Evolutionary conservation across 2,797 vertebrate species (phyloP), one percentile per base, ranked within the genome.

Genomic region (Gymnodraco acuticeps): DNA sequence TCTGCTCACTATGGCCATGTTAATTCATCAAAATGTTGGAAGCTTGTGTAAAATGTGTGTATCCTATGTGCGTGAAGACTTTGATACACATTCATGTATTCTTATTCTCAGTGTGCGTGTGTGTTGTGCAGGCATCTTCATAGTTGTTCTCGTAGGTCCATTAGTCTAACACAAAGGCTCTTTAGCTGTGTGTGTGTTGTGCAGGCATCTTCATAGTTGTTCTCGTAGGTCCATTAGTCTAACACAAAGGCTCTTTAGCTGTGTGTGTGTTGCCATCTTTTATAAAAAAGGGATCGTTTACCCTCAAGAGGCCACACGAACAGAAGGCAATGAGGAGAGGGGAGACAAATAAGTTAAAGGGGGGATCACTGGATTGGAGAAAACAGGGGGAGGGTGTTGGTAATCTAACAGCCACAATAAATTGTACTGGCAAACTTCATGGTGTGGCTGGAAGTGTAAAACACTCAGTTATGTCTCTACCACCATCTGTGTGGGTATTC

Each of bases 281-380:
- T 38, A 27, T 62, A 83, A 78, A 87, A 75, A 78, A 54, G 61
- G 72, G 78, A 75, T 83, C 3, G 10, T 77, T 86, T 90, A 77
- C 64, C 65, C 75, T 17, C 33, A 56, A 64, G 85, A 81, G 82
- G 77, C 82, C 79, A 75, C n/a, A 23, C 58, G 81, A 81, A 55
- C 53, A 55, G 70, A 74, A 65, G 65, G 67, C 54, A 67, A 50
- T 4, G 0, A 41, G 41, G 16, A 64, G 15, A 59, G 20, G 14
- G 45, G 27, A 20, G 41, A 48, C 42, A 20, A 27, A 45, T 14
- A 69, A 27, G 65, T 33, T n/a, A 61, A 52, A 51, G 23, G 12
- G 63, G 53, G 38, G 55, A 74, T 74, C 70, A 75, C 27, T 81
- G 77, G 72, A 89, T 86, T 87, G 85, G 84, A 73, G 73, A 52